These are phyloP conservation scores for Tenodera sinensis DNA, from an alignment of 2,888 invertebrate genomes.

Conservation along the genomic window DNA sequence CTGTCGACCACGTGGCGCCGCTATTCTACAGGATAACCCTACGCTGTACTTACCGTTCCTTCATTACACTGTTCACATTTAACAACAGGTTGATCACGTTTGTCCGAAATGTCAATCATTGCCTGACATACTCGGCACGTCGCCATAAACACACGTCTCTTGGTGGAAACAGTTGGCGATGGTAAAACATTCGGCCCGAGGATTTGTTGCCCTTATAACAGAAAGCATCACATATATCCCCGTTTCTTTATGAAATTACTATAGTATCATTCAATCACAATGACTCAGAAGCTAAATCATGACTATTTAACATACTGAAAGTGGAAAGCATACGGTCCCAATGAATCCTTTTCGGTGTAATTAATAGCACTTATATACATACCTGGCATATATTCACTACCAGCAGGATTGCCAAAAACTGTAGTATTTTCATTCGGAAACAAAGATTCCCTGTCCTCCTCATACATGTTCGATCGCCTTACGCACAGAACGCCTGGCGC, in stretches of 20 bases:
- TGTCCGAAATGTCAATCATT: slow-evolving; percentile 92
- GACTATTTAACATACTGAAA: background rate
- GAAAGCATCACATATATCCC: background rate
- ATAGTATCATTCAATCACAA: background rate
- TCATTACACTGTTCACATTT: slow-evolving; percentile 95
- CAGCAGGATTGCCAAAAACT: slow-evolving; percentile 37
- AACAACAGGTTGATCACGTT: slow-evolving; percentile 93
- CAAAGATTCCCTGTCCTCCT: slow-evolving; percentile 62
- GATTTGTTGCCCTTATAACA: slow-evolving; percentile 44
- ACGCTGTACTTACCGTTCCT: slow-evolving; percentile 79
- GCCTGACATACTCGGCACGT: slow-evolving; percentile 94
- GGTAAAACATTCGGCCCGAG: slow-evolving; percentile 84
- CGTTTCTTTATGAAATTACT: background rate
- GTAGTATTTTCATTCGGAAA: slow-evolving; percentile 46
- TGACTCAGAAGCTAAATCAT: slow-evolving; percentile 8
- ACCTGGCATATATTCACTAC: slow-evolving; percentile 40
- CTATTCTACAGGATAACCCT: too few species aligned
- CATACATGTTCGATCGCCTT: slow-evolving; percentile 51
- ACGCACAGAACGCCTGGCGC: too few species aligned
- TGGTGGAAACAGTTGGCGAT: slow-evolving; percentile 64
- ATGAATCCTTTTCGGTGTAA: background rate
- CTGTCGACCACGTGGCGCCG: too few species aligned
- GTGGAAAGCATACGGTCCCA: background rate
- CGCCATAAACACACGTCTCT: slow-evolving; percentile 73
- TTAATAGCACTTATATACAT: slow-evolving; percentile 44